Conservation (phyloP, 2,888 invertebrate species). For the Brachypalpus laphriformis region DNA sequence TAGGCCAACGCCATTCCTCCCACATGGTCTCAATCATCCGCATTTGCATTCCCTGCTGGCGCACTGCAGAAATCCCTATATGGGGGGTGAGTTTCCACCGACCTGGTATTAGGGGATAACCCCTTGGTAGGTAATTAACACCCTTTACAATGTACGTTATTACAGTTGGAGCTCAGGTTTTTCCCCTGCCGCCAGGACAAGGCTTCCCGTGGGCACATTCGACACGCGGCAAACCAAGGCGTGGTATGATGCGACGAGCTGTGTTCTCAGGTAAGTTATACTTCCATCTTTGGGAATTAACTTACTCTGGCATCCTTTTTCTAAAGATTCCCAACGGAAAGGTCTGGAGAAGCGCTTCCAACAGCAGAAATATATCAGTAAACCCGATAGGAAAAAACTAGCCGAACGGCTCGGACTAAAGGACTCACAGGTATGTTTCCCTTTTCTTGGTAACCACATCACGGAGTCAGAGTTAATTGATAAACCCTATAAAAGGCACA, state of each 20-base stretch:
- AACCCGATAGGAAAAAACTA: slow-evolving; percentile 98
- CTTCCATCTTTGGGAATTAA: not conserved
- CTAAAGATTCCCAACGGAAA: slow-evolving; percentile 93
- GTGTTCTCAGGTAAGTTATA: slow-evolving; percentile 89
- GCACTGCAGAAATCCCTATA: slow-evolving; percentile 92
- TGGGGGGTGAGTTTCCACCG: slow-evolving; percentile 86
- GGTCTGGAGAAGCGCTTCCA: slow-evolving; percentile 98
- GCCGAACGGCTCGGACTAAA: slow-evolving; percentile 98
- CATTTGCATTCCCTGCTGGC: slow-evolving; percentile 92
- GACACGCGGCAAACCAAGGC: slow-evolving; percentile 94
- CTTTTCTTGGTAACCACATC: slow-evolving; percentile 43
- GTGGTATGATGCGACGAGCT: slow-evolving; percentile 98
- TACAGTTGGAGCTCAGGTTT: slow-evolving; percentile 85
- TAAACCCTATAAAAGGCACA: slow-evolving; percentile 34
- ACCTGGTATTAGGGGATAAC: not conserved
- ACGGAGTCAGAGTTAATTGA: slow-evolving; percentile 66
- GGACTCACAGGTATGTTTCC: slow-evolving; percentile 93
- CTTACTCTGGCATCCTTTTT: not conserved
- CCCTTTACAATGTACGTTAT: slow-evolving; percentile 71
- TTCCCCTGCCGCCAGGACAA: slow-evolving; percentile 85
- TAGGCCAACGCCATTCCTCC: slow-evolving; percentile 86
- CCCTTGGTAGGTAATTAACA: slow-evolving; percentile 50
- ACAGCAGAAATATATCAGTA: slow-evolving; percentile 98
- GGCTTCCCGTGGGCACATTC: slow-evolving; percentile 95
- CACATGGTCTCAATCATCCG: slow-evolving; percentile 90